Evolutionary conservation across 2,888 invertebrate genomes (phyloP).

Genomic region (Drosophila colorata): DNA sequence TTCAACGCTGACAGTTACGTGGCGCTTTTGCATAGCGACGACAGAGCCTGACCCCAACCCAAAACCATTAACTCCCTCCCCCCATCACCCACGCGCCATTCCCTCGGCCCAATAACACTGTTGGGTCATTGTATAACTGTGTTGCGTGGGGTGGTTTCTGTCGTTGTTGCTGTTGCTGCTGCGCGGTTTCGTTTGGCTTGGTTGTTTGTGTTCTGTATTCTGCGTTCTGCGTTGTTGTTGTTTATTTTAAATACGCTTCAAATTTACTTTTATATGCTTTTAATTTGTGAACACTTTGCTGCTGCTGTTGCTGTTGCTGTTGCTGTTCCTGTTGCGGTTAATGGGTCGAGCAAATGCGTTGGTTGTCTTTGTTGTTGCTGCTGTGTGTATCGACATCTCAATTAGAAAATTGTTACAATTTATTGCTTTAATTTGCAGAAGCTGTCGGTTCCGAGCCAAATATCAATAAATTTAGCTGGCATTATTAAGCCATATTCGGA

Average conservation of each 20-base stretch:
- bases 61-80: conserved; percentile 22
- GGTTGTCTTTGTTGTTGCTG: conserved; percentile 13
- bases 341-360: conserved; percentile 23
- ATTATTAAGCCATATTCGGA: background rate
- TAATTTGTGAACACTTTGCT: conserved; percentile 66
- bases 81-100: background rate
- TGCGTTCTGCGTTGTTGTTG: conserved; percentile 30
- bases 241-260: conserved; percentile 73
- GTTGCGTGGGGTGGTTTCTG: conserved; percentile 21
- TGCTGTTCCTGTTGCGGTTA: conserved; percentile 12
- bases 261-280: conserved; percentile 79
- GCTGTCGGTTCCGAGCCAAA: background rate
- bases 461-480: background rate
- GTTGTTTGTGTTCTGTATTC: conserved; percentile 21
- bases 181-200: conserved; percentile 25
- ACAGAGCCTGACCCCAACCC: conserved; percentile 40
- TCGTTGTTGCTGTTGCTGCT: conserved; percentile 11
- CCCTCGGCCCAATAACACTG: conserved; percentile 6
- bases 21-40: conserved; percentile 71
- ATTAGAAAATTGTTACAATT: conserved; percentile 55
- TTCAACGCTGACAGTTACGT: conserved; percentile 60
- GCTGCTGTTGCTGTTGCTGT: background rate
- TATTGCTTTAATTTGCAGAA: conserved; percentile 18
- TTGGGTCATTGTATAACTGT: conserved; percentile 53
- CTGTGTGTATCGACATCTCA: conserved; percentile 39